Conservation (phyloP, 2,113 vertebrate genomes). For the Tragelaphus scriptus region DNA sequence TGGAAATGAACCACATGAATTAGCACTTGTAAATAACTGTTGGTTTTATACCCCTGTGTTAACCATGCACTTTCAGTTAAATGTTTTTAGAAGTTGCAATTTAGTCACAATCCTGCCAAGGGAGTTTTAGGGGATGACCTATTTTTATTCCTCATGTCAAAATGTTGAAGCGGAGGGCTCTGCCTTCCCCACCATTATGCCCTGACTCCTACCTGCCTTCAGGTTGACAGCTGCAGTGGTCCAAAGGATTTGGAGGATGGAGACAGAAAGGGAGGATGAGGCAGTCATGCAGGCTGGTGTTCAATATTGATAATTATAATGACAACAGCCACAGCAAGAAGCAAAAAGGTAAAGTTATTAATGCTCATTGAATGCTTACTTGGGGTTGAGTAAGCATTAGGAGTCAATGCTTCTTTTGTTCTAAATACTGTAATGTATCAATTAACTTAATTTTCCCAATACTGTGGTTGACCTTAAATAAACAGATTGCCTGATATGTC, state of each 20-base stretch:
- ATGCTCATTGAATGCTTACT: not conserved
- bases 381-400: not conserved
- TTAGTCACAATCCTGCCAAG: not conserved
- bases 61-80: not conserved
- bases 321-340: not conserved
- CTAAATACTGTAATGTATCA: not conserved
- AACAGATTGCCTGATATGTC: not conserved
- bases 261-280: not conserved
- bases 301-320: not conserved
- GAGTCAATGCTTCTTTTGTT: not conserved
- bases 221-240: not conserved
- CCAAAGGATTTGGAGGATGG: not conserved
- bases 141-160: not conserved
- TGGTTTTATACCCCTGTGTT: not conserved
- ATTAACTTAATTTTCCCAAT: not conserved
- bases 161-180: not conserved
- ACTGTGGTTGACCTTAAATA: not conserved
- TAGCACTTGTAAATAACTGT: not conserved
- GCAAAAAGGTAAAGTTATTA: not conserved
- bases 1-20: not conserved
- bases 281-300: not conserved
- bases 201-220: not conserved
- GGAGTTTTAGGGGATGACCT: not conserved
- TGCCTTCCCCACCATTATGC: rapidly evolving
- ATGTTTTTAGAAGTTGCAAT: not conserved